Evolutionary conservation across 1,140 invertebrate genomes (phyloP).

Genomic region (Caenorhabditis latens): DNA sequence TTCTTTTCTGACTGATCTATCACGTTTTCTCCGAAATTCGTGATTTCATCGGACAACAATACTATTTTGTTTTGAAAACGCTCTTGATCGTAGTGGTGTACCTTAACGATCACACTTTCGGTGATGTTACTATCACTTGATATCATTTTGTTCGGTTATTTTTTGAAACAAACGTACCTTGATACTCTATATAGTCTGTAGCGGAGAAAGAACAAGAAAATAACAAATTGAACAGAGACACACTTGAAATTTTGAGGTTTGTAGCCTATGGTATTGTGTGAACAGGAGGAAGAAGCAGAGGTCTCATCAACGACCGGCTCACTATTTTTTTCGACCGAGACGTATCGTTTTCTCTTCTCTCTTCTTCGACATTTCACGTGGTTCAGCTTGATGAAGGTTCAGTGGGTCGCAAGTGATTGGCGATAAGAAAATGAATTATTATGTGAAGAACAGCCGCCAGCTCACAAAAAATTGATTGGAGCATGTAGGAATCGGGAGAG

Average conservation of each 20-base stretch:
- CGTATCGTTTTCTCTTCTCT: neutral
- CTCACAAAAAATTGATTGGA: neutral
- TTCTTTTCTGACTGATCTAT: neutral
- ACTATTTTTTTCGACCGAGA: neutral
- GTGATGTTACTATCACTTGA: constrained; percentile 31
- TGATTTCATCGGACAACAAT: constrained; percentile 29
- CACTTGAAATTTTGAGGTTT: neutral
- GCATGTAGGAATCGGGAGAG: neutral
- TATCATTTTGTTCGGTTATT: neutral
- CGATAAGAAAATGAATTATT: constrained; percentile 44
- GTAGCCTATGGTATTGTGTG: constrained; percentile 15
- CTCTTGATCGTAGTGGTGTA: neutral
- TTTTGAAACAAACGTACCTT: neutral
- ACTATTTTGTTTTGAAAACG: constrained; percentile 41
- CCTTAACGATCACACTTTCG: neutral
- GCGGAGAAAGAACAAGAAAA: neutral
- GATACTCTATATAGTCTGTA: constrained; percentile 16
- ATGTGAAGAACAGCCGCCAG: constrained; percentile 14
- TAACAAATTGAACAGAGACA: neutral
- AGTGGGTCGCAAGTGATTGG: constrained; percentile 9
- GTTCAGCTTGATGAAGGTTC: neutral
- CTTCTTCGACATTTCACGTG: neutral
- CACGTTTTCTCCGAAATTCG: constrained; percentile 29
- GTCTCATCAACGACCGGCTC: neutral
- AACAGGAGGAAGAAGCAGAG: constrained; percentile 22